These are phyloP conservation scores for Chrysaora quinquecirrha DNA, from an alignment of 30 jellyfish, hydroid and myxozoan species.

Conservation along the genomic window DNA sequence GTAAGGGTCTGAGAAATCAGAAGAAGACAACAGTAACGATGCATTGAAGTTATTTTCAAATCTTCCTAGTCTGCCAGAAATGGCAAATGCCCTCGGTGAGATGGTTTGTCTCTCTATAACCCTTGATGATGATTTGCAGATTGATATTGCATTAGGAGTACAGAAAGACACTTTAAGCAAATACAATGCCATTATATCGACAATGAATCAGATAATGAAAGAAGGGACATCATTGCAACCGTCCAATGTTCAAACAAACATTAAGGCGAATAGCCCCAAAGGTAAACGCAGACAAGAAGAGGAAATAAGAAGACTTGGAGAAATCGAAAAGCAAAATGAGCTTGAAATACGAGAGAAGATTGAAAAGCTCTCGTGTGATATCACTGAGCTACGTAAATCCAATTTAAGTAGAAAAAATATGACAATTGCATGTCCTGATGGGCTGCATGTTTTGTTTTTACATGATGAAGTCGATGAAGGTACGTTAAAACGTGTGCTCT, in stretches of 20 bases:
- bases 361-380: slow-evolving; percentile 12
- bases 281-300: slow-evolving; percentile 77
- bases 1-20: background rate
- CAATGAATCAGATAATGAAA: background rate
- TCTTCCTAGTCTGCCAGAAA: slow-evolving; percentile 48
- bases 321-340: slow-evolving; percentile 54
- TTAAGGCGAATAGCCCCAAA: slow-evolving; percentile 64
- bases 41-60: background rate
- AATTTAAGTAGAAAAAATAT: slow-evolving; percentile 31
- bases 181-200: background rate
- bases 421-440: slow-evolving; percentile 80
- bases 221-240: background rate
- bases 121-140: slow-evolving; percentile 37
- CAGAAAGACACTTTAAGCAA: background rate
- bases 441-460: slow-evolving; percentile 62
- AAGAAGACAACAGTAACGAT: slow-evolving; percentile 20
- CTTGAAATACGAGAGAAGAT: slow-evolving; percentile 43
- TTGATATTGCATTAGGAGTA: slow-evolving; percentile 22
- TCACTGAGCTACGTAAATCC: slow-evolving; percentile 26
- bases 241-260: background rate
- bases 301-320: slow-evolving; percentile 61
- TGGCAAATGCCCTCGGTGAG: slow-evolving; percentile 14
- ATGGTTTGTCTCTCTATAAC: slow-evolving; percentile 12
- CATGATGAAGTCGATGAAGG: slow-evolving; percentile 47
- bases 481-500: background rate